Conservation (phyloP, 2,797 vertebrate genomes). For the Liparis tanakae region DNA sequence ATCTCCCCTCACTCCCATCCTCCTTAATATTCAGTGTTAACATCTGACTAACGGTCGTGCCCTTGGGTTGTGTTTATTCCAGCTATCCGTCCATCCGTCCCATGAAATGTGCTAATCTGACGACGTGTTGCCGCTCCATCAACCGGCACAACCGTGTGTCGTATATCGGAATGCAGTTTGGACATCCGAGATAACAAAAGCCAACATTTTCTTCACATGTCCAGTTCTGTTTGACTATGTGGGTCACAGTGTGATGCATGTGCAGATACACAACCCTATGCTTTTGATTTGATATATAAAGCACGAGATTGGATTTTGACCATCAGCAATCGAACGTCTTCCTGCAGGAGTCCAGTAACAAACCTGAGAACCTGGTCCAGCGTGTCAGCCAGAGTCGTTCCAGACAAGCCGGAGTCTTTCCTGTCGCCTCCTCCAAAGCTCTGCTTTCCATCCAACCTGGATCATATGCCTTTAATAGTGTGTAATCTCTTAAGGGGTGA, state of each 20-base stretch:
- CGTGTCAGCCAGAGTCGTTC: slow-evolving; percentile 66
- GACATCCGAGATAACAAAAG: slow-evolving; percentile 2
- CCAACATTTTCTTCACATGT: neutral
- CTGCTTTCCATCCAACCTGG: slow-evolving; percentile 67
- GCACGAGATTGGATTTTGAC: slow-evolving; percentile 34
- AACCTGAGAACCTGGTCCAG: slow-evolving; percentile 52
- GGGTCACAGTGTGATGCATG: slow-evolving; percentile 29
- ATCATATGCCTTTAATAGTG: slow-evolving; percentile 72
- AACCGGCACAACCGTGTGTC: neutral
- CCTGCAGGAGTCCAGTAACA: slow-evolving; percentile 25
- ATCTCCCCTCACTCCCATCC: neutral
- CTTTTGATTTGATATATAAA: slow-evolving; percentile 31
- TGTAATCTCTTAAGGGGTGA: slow-evolving; percentile 69
- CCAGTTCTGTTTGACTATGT: slow-evolving; percentile 17
- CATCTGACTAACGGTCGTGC: neutral
- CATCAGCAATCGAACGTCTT: slow-evolving; percentile 33
- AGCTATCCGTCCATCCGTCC: neutral
- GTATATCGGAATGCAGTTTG: neutral
- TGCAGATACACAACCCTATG: slow-evolving; percentile 17
- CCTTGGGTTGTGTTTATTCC: neutral
- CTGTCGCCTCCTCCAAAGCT: slow-evolving; percentile 43
- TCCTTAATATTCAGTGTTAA: neutral
- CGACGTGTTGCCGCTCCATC: neutral
- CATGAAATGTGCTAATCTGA: slow-evolving; percentile 17
- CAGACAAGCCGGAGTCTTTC: slow-evolving; percentile 57